phyloP scores from a whole-genome alignment of 2,797 vertebrate species.

The Megaceryle alcyon region DNA sequence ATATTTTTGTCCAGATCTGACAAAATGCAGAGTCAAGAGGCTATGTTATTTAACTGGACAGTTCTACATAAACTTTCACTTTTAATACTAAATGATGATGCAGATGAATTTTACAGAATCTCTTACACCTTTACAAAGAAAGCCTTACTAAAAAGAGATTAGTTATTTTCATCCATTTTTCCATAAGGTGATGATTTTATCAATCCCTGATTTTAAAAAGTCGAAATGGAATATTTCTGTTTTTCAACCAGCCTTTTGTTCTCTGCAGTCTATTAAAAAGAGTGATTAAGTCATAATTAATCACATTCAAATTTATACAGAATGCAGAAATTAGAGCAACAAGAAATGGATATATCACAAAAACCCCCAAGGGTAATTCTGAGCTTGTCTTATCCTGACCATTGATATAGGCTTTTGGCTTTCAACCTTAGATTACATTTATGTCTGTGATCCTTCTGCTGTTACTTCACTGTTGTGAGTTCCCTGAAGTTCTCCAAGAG shows the following conservation, averaged over 20 bases:
- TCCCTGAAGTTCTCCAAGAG: neutral
- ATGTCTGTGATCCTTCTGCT: neutral
- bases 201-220: neutral
- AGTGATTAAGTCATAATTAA: neutral
- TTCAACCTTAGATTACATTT: neutral
- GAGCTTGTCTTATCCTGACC: slow-evolving; percentile 41
- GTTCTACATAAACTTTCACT: neutral
- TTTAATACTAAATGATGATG: slow-evolving; percentile 8
- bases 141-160: slow-evolving; percentile 45
- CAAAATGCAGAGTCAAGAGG: slow-evolving; percentile 6
- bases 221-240: neutral
- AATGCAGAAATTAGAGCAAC: neutral
- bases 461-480: neutral
- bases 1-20: neutral
- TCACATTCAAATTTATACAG: neutral
- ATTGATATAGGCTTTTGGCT: neutral
- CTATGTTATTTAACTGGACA: neutral
- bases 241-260: neutral
- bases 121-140: slow-evolving; percentile 56
- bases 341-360: neutral
- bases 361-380: slow-evolving; percentile 10
- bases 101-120: slow-evolving; percentile 26
- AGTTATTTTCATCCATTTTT: slow-evolving; percentile 25
- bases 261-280: slow-evolving; percentile 11
- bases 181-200: slow-evolving; percentile 14